These are phyloP conservation scores for Pseudomyrmex sp. DNA, from an alignment of 1,140 invertebrate species.

Conservation along the genomic window DNA sequence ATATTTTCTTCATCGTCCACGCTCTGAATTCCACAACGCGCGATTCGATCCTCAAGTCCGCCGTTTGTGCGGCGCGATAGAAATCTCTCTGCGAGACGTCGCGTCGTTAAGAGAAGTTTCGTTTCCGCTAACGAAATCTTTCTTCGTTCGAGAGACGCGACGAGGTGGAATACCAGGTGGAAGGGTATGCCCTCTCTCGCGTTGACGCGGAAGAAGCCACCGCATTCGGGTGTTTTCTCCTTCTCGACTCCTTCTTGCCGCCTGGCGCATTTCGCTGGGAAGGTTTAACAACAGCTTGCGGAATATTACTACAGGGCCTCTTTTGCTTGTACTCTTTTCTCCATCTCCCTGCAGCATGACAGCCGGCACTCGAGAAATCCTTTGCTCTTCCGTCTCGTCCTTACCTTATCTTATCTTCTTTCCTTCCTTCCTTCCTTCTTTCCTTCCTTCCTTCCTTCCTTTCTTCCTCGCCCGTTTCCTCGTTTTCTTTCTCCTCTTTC, in stretches of 20 bases:
- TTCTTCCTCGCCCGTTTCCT: neutral
- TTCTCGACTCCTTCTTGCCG: neutral
- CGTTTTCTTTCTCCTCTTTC: neutral
- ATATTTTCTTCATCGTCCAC: slow-evolving; percentile 1
- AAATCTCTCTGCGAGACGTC: slow-evolving; percentile 2
- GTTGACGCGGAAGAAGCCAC: slow-evolving; percentile 13
- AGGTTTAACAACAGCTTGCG: slow-evolving; percentile 55
- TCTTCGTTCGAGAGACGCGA: neutral
- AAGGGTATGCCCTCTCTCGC: neutral
- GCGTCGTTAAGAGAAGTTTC: slow-evolving; percentile 11
- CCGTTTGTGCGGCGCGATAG: slow-evolving; percentile 5
- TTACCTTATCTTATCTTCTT: slow-evolving; percentile 2
- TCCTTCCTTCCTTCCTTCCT: neutral
- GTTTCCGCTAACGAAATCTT: neutral
- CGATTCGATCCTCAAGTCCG: slow-evolving; percentile 30
- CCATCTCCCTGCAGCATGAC: slow-evolving; percentile 36
- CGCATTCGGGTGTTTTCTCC: slow-evolving; percentile 20
- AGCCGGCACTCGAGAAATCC: slow-evolving; percentile 39
- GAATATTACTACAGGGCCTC: slow-evolving; percentile 46
- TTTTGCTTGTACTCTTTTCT: slow-evolving; percentile 10
- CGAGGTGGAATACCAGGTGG: neutral
- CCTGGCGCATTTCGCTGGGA: slow-evolving; percentile 15
- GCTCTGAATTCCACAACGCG: neutral
- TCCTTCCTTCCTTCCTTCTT: neutral
- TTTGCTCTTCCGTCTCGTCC: slow-evolving; percentile 7